A percentile compares a stretch with the other conserved stretches of the same genome.
Evolutionary conservation across 2,113 vertebrate genomes (phyloP).

Genomic region (Alligator sinensis): DNA sequence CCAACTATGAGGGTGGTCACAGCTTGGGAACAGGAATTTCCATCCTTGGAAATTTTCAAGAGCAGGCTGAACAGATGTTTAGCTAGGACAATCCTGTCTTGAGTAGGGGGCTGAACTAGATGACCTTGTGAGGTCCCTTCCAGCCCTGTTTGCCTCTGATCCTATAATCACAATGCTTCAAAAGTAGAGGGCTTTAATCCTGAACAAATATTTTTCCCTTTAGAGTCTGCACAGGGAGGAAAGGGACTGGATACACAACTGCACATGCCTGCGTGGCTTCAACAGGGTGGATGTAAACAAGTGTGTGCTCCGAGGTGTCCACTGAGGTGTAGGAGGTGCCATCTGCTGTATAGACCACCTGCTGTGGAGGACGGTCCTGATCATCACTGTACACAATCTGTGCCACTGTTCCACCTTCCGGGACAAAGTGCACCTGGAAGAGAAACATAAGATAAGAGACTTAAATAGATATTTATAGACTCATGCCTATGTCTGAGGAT

Average conservation of each 20-base stretch:
- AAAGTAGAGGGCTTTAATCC: constrained; percentile 11
- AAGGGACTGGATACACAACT: neutral
- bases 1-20: no score
- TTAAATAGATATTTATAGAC: neutral
- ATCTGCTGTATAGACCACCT: constrained; percentile 94
- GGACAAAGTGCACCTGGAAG: constrained; percentile 92
- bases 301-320: constrained; percentile 93
- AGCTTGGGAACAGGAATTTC: no score
- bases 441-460: neutral
- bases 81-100: no score
- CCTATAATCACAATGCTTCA: neutral
- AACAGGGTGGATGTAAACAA: constrained; percentile 97
- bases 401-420: constrained; percentile 89
- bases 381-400: constrained; percentile 96
- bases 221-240: neutral
- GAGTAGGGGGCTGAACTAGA: no score
- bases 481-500: accelerated
- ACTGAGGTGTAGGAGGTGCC: constrained; percentile 95
- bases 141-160: neutral
- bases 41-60: no score
- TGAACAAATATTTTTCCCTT: neutral
- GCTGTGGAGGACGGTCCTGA: constrained; percentile 88
- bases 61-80: no score
- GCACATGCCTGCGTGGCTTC: constrained; percentile 91
- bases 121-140: no score